Evolutionary conservation across 2,797 vertebrate species (phyloP), one percentile per base, ranked within the genome.

Genomic region (Meda fulgida): DNA sequence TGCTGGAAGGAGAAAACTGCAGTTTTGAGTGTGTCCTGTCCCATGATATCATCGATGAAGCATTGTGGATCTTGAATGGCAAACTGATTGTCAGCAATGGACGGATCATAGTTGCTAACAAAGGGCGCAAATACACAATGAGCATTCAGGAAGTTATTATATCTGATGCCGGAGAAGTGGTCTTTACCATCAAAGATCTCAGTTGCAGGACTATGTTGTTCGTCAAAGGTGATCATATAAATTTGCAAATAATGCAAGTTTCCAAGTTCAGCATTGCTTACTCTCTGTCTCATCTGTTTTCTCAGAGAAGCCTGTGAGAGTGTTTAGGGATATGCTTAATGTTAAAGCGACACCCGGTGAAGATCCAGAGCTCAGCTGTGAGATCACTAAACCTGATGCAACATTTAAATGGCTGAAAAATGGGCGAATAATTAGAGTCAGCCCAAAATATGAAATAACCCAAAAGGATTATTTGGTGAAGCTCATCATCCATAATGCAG

Each of bases 1-100:
- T 97, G 36, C 91, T 95, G 11, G 97, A 98, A 88, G 97, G 97
- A 0, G 97, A 98, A 89, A 92, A 88, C 78, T 98, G 97, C 91
- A 95, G 84, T 51, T 99, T 99, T 58, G 97, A 98, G 86, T 99
- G 97, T 18, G 80, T 96, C 73, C 93, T 99, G 53, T 99, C 98
- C 69, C 97, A 97, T 0, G 93, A 97, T 86, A 93, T 96, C 6
- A 88, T 93, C 0, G 94, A 96, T 5, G 88, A 92, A 21, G 96
- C 95, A 1, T 88, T 10, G 13, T 99, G 98, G 98, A 96, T 84
- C 0, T 85, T 99, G 34, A 96, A 95, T 0, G 96, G 96, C 70
- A 95, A 93, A 16, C 86, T 84, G 7, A 93, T 97, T 66, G 92
- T 93, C 81, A 92, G 88, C 2, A 94, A 94, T 0, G 92, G 92